Evolutionary conservation across 2,113 vertebrate genomes (phyloP).

Genomic region (Notothenia rossii): DNA sequence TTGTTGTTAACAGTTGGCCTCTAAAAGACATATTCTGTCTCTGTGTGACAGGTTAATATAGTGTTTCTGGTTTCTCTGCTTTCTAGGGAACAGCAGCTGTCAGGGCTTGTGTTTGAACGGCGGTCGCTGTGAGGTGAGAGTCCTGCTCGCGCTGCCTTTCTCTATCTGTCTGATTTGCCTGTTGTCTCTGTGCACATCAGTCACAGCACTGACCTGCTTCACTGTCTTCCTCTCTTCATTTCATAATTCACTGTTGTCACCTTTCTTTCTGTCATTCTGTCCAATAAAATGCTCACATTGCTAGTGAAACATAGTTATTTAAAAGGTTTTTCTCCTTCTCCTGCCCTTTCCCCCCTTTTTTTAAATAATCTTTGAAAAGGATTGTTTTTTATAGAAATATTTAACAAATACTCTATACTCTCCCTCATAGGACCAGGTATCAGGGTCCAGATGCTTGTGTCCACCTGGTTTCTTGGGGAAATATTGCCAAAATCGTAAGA

Average conservation of each 20-base stretch:
- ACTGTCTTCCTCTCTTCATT: background rate
- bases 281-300: background rate
- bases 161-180: conserved; percentile 1
- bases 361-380: background rate
- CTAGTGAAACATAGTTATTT: background rate
- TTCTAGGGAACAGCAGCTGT: conserved; percentile 95
- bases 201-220: background rate
- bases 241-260: background rate
- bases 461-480: conserved; percentile 91
- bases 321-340: background rate
- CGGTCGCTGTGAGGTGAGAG: conserved; percentile 91
- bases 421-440: conserved; percentile 88
- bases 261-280: background rate
- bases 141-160: background rate
- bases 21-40: background rate
- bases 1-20: conserved; percentile 1
- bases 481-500: conserved; percentile 89
- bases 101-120: conserved; percentile 94
- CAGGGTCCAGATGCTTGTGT: conserved; percentile 92
- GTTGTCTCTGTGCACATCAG: background rate
- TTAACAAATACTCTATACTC: background rate
- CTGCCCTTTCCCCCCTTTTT: background rate
- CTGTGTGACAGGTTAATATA: conserved; percentile 32
- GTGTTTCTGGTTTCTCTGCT: conserved; percentile 39
- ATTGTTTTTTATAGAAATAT: background rate